Evolutionary conservation across 2,797 vertebrate species (phyloP), one percentile per base, ranked within the genome.

Genomic region (Hoplostethus mediterraneus): DNA sequence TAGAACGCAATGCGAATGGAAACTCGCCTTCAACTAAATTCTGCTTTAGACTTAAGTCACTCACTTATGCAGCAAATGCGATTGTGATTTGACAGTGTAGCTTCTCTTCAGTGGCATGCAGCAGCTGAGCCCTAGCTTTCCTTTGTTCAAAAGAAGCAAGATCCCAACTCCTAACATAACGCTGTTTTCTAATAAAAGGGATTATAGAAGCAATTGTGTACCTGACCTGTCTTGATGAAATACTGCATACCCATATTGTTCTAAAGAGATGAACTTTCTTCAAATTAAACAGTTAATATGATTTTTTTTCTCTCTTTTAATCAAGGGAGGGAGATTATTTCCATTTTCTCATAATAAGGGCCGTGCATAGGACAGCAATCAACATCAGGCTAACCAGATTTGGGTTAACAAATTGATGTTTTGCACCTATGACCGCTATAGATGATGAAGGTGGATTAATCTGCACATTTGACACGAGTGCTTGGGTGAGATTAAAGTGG

Each of bases 361-460:
- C 60, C 67, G 63, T 31, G 58, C 66, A 44, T 54, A 16, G 65
- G 68, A 62, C 80, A 86, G 85, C 83, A 91, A 93, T 93, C 88
- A 88, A 82, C 88, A 90, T 91, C 73, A 87, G 77, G 73, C 74
- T 84, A 81, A 87, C 71, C 69, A 77, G 83, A 82, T 88, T 88
- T 71, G 40, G 63, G 59, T 87, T 83, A 91, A 87, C 83, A 92
- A 87, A 89, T 89, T 83, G 77, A 88, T 86, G 87, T 83, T 84
- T 84, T 73, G 61, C 72, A 90, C 79, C 81, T 86, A 45, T 86
- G 88, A 87, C 83, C 65, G 21, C 60, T 77, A 44, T 17, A 69
- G 82, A 82, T 93, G 86, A 93, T 92, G 90, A 85, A 82, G 90
- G 86, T 89, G 66, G 79, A 90, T 82, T 92, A 91, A 93, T 92